Conservation (phyloP, 2,797 vertebrate species). For the Arnoldichthys spilopterus region DNA sequence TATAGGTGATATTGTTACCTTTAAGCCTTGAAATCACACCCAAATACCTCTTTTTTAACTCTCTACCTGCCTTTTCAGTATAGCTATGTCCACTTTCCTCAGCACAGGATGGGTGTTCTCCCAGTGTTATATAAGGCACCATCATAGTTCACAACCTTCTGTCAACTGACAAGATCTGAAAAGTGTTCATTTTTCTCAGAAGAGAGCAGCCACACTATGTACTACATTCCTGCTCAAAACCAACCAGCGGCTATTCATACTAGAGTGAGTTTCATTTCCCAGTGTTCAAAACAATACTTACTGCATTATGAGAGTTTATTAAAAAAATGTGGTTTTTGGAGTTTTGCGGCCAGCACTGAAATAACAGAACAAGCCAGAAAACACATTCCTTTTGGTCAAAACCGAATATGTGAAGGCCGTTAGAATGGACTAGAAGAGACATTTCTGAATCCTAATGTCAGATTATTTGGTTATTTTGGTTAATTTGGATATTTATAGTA, state of each 20-base stretch:
- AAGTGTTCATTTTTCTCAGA: neutral
- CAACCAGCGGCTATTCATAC: slow-evolving; percentile 14
- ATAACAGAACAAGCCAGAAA: slow-evolving; percentile 4
- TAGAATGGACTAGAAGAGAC: neutral
- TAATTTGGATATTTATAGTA: neutral
- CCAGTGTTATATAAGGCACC: neutral
- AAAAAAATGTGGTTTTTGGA: neutral
- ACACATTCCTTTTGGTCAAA: neutral
- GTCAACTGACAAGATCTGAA: neutral
- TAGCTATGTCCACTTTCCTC: neutral
- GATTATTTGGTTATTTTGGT: neutral
- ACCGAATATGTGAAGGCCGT: neutral
- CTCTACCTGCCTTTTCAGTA: neutral
- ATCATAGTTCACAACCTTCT: neutral
- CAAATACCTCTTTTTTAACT: neutral
- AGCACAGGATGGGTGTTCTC: neutral
- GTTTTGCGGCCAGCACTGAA: neutral
- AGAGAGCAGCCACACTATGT: neutral
- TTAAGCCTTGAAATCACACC: too few relatives aligned
- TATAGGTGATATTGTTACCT: too few relatives aligned
- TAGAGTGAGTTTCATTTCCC: neutral
- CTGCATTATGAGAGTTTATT: slow-evolving; percentile 12
- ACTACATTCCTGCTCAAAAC: neutral
- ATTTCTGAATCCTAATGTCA: neutral
- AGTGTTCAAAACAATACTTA: slow-evolving; percentile 24